A percentile compares a stretch with the other conserved stretches of the same genome.
These are phyloP conservation scores for Pseudocheirus occidentalis DNA, from an alignment of 2,797 vertebrate species.

Conservation along the genomic window DNA sequence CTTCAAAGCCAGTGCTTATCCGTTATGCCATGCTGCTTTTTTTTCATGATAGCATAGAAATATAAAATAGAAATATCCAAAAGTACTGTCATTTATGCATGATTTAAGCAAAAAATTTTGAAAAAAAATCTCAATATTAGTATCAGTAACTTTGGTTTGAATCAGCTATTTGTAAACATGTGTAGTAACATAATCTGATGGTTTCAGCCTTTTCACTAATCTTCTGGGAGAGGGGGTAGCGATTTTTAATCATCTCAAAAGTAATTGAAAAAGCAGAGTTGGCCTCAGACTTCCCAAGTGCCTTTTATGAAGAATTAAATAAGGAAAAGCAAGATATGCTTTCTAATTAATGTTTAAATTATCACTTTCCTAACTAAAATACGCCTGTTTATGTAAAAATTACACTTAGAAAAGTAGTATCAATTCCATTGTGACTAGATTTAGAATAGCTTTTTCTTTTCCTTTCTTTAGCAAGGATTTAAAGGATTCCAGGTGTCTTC, in stretches of 20 bases:
- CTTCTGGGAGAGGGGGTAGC: slow-evolving; percentile 17
- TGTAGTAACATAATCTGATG: slow-evolving; percentile 11
- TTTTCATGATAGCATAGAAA: neutral
- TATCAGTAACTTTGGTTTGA: neutral
- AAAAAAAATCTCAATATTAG: slow-evolving; percentile 24
- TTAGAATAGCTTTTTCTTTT: slow-evolving; percentile 30
- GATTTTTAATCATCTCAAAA: slow-evolving; percentile 31
- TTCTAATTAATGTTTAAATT: slow-evolving; percentile 34
- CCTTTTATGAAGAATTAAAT: slow-evolving; percentile 42
- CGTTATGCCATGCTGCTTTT: neutral
- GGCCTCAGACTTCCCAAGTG: slow-evolving; percentile 41
- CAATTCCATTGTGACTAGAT: slow-evolving; percentile 48
- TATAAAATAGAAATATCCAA: neutral
- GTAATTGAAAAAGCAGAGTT: neutral
- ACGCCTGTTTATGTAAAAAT: slow-evolving; percentile 55
- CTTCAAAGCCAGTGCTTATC: neutral
- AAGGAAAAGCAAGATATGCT: slow-evolving; percentile 1
- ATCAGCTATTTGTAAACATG: neutral
- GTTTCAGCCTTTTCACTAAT: neutral
- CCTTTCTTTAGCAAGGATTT: slow-evolving; percentile 93
- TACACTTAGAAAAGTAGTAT: slow-evolving; percentile 15
- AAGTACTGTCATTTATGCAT: neutral
- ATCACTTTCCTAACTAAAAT: slow-evolving; percentile 26
- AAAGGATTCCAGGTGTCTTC: slow-evolving; percentile 95
- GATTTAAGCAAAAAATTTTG: slow-evolving; percentile 13